Conservation (phyloP, 2,888 invertebrate genomes). For the Bombyx huttoni region DNA sequence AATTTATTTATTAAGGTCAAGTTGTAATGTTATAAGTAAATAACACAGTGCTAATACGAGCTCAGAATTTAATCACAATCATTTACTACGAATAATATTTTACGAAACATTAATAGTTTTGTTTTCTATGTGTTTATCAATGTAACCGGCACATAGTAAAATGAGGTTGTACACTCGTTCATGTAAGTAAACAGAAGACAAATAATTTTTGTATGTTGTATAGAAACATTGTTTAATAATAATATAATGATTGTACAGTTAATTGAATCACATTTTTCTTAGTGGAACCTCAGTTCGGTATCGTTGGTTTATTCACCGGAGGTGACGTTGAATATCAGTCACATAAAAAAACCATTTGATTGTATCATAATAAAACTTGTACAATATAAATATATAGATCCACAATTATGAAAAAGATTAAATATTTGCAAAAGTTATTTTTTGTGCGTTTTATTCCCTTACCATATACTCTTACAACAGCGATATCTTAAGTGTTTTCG, state of each 20-base stretch:
- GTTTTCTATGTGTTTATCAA: constrained; percentile 26
- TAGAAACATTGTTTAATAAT: constrained; percentile 54
- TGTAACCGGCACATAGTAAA: constrained; percentile 65
- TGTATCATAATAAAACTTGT: constrained; percentile 67
- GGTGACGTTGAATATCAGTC: constrained; percentile 42
- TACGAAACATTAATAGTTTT: constrained; percentile 9
- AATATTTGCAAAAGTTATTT: constrained; percentile 73
- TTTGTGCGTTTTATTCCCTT: constrained; percentile 39
- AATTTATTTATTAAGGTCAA: too few species aligned
- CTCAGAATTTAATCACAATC: not conserved
- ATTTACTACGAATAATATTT: not conserved
- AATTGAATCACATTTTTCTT: constrained; percentile 42
- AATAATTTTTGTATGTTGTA: constrained; percentile 59
- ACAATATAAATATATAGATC: constrained; percentile 74
- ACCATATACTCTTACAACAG: constrained; percentile 1
- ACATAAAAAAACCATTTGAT: constrained; percentile 46
- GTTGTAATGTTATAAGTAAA: too few species aligned
- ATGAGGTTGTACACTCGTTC: constrained; percentile 65
- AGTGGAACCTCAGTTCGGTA: constrained; percentile 40
- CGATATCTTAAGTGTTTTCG: too few species aligned
- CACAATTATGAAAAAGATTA: constrained; percentile 74
- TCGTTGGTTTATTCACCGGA: constrained; percentile 41
- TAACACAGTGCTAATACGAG: not conserved
- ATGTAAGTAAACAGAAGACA: constrained; percentile 57
- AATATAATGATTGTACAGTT: constrained; percentile 57